Conservation (phyloP, 2,888 invertebrate genomes). For the Agriotes lineatus region DNA sequence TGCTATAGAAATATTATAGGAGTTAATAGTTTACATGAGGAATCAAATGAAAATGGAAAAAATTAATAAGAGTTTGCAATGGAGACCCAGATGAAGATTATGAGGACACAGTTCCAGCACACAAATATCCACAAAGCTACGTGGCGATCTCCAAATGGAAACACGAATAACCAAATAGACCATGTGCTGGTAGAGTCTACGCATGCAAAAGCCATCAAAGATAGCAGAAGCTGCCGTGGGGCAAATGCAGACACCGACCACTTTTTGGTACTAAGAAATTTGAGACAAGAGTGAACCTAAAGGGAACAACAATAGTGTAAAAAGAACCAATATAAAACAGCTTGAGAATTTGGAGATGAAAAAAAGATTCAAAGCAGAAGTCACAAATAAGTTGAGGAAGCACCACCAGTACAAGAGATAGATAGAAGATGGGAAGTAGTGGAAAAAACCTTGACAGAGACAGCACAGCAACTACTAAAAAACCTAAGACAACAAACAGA, state of each 20-base stretch:
- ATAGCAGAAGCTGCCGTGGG: constrained; percentile 14
- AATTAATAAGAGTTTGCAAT: no score
- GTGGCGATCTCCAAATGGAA: constrained; percentile 6
- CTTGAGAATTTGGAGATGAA: constrained; percentile 4
- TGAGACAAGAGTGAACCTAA: constrained; percentile 18
- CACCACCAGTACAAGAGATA: constrained; percentile 15
- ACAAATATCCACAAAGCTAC: constrained; percentile 20
- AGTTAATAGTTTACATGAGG: no score
- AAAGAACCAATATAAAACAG: constrained; percentile 19
- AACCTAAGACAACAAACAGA: constrained; percentile 22
- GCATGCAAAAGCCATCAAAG: constrained; percentile 19
- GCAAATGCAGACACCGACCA: constrained; percentile 19
- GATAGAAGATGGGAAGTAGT: constrained; percentile 19
- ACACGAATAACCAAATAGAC: constrained; percentile 7
- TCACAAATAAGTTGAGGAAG: constrained; percentile 16
- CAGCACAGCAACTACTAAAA: constrained; percentile 20
- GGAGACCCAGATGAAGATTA: no score
- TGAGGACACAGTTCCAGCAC: no score
- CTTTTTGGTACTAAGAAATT: constrained; percentile 12
- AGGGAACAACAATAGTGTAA: constrained; percentile 5
- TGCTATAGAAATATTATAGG: no score
- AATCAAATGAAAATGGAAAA: no score
- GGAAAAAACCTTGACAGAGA: constrained; percentile 16
- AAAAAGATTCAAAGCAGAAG: constrained; percentile 18
- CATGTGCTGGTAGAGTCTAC: constrained; percentile 15